A percentile compares a stretch with the other conserved stretches of the same genome.
Conservation (phyloP, 2,113 vertebrate species). For the Vidua macroura region DNA sequence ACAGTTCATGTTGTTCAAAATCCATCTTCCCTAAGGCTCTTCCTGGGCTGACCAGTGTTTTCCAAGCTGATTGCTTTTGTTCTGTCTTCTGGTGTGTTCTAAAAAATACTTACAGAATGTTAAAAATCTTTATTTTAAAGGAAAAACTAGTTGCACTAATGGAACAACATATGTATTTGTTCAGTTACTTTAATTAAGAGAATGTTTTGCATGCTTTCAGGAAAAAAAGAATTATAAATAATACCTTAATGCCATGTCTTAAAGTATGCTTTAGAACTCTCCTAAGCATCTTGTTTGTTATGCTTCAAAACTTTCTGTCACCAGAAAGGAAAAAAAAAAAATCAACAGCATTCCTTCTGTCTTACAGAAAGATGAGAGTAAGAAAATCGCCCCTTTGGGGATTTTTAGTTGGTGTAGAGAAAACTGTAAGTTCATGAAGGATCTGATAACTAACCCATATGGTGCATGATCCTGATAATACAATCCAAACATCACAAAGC, state of each 20-base stretch:
- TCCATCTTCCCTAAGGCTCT: neutral
- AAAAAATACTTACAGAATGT: neutral
- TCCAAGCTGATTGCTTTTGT: neutral
- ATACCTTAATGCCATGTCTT: slow-evolving; percentile 23
- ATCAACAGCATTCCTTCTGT: slow-evolving; percentile 12
- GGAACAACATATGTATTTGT: neutral
- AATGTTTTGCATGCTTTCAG: slow-evolving; percentile 4
- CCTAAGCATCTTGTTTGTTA: slow-evolving; percentile 22
- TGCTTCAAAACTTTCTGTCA: slow-evolving; percentile 34
- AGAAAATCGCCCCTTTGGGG: neutral
- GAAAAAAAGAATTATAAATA: slow-evolving; percentile 6
- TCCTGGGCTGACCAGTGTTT: neutral
- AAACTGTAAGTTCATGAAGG: slow-evolving; percentile 13
- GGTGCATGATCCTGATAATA: slow-evolving; percentile 25
- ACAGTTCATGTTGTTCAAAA: neutral
- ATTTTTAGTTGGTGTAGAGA: slow-evolving; percentile 8
- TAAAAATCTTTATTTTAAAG: neutral
- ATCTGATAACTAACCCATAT: slow-evolving; percentile 55
- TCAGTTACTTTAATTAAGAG: slow-evolving; percentile 6
- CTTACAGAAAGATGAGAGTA: slow-evolving; percentile 21
- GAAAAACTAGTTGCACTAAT: neutral
- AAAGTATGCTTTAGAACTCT: neutral
- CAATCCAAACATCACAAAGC: slow-evolving; percentile 51
- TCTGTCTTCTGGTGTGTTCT: neutral
- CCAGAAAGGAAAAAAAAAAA: neutral